Percentiles rank a stretch among this genome's conserved stretches.
These are phyloP conservation scores for Microcebus tavaratra DNA, from an alignment of 2,113 vertebrate genomes.

Conservation along the genomic window DNA sequence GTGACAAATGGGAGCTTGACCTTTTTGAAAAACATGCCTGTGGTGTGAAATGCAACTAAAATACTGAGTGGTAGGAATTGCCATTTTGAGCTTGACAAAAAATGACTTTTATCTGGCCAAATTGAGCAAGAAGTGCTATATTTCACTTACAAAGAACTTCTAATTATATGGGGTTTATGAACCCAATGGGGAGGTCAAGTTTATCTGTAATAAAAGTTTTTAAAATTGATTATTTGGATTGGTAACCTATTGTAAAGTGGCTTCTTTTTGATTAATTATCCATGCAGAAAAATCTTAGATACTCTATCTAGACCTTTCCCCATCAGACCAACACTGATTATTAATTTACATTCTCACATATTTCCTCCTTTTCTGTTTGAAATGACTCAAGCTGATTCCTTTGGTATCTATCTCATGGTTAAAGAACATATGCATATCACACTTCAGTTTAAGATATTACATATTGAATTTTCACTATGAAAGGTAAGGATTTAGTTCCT, in stretches of 20 bases:
- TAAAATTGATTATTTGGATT: slow-evolving; percentile 43
- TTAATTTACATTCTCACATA: not conserved
- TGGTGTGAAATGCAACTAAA: slow-evolving; percentile 5
- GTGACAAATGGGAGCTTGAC: not conserved
- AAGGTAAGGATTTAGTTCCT: not conserved
- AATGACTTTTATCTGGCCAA: slow-evolving; percentile 50
- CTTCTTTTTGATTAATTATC: not conserved
- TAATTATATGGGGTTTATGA: slow-evolving; percentile 56
- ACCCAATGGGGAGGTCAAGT: not conserved
- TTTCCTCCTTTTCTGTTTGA: not conserved
- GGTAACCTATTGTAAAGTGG: not conserved
- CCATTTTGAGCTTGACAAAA: slow-evolving; percentile 24
- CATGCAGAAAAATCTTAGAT: not conserved
- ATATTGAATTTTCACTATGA: not conserved
- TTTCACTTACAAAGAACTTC: slow-evolving; percentile 47
- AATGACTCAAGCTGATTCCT: not conserved
- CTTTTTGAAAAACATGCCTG: not conserved
- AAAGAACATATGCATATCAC: not conserved
- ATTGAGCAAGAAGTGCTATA: slow-evolving; percentile 53
- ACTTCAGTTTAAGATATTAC: not conserved
- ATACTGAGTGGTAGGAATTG: not conserved
- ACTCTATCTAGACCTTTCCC: not conserved
- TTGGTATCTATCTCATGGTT: not conserved
- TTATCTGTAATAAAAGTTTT: not conserved
- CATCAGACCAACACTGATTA: not conserved